Percentiles rank a stretch among this genome's conserved stretches.
phyloP scores from a whole-genome alignment of 2,113 vertebrate genomes.

The Aegotheles bennettii region DNA sequence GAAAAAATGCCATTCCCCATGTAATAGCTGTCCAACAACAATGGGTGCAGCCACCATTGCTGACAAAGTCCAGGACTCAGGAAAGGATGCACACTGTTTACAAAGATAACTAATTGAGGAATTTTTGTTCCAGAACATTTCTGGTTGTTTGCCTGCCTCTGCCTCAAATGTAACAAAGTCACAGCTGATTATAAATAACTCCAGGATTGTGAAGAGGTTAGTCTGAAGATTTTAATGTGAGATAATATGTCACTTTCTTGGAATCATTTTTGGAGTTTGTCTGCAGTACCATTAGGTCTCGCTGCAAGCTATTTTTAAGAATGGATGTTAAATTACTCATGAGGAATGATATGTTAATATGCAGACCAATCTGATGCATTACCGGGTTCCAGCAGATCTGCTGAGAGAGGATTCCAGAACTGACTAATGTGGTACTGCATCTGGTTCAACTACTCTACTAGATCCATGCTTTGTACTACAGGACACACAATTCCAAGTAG shows the following conservation, averaged over 20 bases:
- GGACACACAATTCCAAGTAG: not conserved
- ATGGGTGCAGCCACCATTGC: not conserved
- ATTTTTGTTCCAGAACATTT: not conserved
- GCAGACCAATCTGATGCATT: not conserved
- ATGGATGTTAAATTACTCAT: not conserved
- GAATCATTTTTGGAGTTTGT: not conserved
- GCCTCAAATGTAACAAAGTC: not conserved
- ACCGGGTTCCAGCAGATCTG: not conserved
- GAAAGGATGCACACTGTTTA: not conserved
- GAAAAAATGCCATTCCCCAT: conserved; percentile 14
- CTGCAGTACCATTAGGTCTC: not conserved
- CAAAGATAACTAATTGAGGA: not conserved
- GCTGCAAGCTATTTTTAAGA: not conserved
- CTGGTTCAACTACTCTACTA: not conserved
- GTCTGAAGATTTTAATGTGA: not conserved
- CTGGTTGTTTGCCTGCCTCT: not conserved
- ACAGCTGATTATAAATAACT: not conserved
- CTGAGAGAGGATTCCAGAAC: not conserved
- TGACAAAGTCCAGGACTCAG: not conserved
- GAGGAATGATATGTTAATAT: not conserved
- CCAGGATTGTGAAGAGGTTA: not conserved
- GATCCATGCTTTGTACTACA: not conserved
- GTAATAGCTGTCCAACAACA: not conserved
- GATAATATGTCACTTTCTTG: not conserved
- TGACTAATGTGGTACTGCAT: not conserved